Conservation (phyloP, 2,113 vertebrate species). For the Scomber japonicus region DNA sequence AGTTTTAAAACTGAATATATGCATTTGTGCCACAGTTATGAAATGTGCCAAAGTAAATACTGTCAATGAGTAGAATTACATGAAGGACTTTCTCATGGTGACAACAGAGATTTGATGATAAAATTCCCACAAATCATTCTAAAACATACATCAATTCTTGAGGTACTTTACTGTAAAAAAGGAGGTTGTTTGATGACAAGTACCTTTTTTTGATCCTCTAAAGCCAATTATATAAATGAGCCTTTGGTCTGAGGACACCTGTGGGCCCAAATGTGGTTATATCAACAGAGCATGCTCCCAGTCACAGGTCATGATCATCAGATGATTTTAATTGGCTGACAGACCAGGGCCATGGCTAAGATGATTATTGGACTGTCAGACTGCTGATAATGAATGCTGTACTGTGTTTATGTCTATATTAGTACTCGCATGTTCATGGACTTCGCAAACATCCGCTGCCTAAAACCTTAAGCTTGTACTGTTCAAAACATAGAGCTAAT, state of each 20-base stretch:
- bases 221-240: slow-evolving; percentile 5
- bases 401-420: slow-evolving; percentile 12
- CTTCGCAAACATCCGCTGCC: not conserved
- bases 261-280: not conserved
- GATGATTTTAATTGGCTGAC: not conserved
- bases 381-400: not conserved
- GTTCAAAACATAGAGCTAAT: not conserved
- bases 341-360: not conserved
- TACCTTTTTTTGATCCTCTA: not conserved
- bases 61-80: no score
- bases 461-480: slow-evolving; percentile 13
- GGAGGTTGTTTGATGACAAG: not conserved
- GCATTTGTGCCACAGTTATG: no score
- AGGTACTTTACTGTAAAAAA: not conserved
- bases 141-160: no score
- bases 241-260: not conserved
- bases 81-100: no score
- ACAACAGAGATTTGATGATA: not conserved
- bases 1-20: no score
- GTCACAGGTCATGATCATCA: not conserved
- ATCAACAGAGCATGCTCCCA: not conserved
- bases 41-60: no score
- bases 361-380: not conserved
- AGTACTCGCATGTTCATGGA: not conserved
- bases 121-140: not conserved